A percentile compares a stretch with the other conserved stretches of the same genome.
Conservation (phyloP, 2,113 vertebrate species). For the Propithecus coquereli region DNA sequence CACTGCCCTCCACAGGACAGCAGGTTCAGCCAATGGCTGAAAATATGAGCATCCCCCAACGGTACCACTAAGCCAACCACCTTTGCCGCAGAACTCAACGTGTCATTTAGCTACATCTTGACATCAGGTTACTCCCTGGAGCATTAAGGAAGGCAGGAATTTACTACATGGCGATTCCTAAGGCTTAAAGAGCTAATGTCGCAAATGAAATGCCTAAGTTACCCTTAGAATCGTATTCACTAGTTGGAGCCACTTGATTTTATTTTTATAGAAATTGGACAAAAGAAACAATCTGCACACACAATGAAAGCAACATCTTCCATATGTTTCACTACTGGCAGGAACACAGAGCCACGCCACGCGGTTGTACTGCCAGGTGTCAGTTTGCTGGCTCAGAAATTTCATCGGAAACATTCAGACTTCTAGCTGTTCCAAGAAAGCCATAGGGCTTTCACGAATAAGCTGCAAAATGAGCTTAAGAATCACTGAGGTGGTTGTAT, state of each 20-base stretch:
- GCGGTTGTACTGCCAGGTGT: too few relatives aligned
- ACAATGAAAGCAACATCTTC: neutral
- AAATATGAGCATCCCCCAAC: neutral
- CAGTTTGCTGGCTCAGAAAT: neutral
- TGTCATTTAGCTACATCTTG: neutral
- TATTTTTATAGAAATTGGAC: conserved; percentile 23
- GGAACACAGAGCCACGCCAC: neutral
- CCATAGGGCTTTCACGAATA: neutral
- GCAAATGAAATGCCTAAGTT: neutral
- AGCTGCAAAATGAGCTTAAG: neutral
- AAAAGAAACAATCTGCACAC: neutral
- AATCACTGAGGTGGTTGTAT: neutral
- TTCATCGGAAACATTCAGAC: neutral
- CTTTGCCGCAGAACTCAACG: neutral
- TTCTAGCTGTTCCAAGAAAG: neutral
- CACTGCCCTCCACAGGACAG: neutral
- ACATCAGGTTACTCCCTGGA: neutral
- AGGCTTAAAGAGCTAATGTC: neutral
- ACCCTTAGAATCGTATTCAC: neutral
- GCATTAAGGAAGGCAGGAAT: neutral
- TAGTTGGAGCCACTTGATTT: neutral
- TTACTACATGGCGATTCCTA: neutral
- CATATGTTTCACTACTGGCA: neutral
- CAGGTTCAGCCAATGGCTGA: neutral
- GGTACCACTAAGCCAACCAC: neutral